Evolutionary conservation across 2,888 invertebrate species (phyloP).

Genomic region (Protodeltote pygarga): DNA sequence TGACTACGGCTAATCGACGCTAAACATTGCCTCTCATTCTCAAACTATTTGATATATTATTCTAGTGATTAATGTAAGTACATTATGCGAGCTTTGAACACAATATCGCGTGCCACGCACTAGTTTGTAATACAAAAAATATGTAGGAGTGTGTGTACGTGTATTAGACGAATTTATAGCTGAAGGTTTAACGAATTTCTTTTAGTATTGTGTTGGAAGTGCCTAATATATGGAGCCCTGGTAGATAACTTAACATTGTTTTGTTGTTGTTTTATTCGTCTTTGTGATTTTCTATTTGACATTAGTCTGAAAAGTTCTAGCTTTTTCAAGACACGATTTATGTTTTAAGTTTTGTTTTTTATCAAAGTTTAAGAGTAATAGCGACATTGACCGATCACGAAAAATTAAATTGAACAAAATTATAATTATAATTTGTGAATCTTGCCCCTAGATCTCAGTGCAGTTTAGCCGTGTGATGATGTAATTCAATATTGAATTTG

Average conservation of each 20-base stretch:
- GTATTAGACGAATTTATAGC: constrained; percentile 45
- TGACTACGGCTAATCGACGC: neutral
- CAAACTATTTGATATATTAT: constrained; percentile 16
- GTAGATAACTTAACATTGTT: constrained; percentile 1
- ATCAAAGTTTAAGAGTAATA: too few species aligned
- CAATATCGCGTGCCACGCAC: constrained; percentile 50
- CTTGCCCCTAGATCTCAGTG: too few species aligned
- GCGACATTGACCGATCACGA: too few species aligned
- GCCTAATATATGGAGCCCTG: constrained; percentile 19
- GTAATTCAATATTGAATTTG: too few species aligned
- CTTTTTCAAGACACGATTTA: too few species aligned
- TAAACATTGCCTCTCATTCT: neutral
- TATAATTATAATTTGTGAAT: too few species aligned
- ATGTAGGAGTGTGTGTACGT: constrained; percentile 37
- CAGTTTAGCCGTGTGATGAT: too few species aligned
- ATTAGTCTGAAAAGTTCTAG: too few species aligned
- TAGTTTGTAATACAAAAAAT: constrained; percentile 52
- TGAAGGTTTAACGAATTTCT: constrained; percentile 20
- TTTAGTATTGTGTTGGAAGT: constrained; percentile 16
- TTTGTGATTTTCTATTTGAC: neutral
- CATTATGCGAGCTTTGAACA: constrained; percentile 43
- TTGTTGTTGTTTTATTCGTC: constrained; percentile 5
- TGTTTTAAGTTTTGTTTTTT: too few species aligned
- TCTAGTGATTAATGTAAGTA: constrained; percentile 34
- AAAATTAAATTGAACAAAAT: too few species aligned